phyloP scores from a whole-genome alignment of 2,113 vertebrate genomes.

The Vulpes lagopus region DNA sequence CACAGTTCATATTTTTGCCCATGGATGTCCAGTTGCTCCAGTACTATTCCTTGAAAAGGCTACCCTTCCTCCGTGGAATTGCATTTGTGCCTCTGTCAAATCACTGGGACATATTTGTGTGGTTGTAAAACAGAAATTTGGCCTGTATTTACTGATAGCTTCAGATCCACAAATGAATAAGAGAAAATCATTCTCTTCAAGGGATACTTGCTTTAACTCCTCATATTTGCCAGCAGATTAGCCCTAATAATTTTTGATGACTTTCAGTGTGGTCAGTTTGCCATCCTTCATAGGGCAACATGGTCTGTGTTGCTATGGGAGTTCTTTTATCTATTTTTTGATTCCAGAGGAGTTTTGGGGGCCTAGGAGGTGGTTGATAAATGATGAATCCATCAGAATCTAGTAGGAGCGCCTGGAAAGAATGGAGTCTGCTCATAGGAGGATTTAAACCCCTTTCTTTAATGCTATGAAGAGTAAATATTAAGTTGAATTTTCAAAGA shows the following conservation, averaged over 20 bases:
- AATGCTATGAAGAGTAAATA: background rate
- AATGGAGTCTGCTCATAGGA: background rate
- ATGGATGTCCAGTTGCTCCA: background rate
- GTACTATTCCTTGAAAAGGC: background rate
- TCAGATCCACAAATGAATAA: too few relatives aligned
- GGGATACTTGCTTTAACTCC: too few relatives aligned
- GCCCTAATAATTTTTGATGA: background rate
- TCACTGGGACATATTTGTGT: background rate
- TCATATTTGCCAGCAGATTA: background rate
- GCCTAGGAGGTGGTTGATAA: background rate
- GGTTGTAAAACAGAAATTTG: background rate
- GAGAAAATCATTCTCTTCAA: background rate
- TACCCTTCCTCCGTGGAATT: too few relatives aligned
- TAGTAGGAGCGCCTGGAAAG: background rate
- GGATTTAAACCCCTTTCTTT: background rate
- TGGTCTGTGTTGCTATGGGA: background rate
- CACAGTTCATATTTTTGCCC: background rate
- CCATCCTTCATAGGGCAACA: background rate
- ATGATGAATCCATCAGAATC: background rate
- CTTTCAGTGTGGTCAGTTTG: background rate
- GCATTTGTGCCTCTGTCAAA: background rate
- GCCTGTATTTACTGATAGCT: background rate
- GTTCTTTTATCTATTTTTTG: background rate
- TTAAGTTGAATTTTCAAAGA: background rate
- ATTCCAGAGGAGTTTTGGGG: background rate